These are phyloP conservation scores for Gryllus bimaculatus DNA, from an alignment of 1,140 invertebrate genomes.

Conservation along the genomic window DNA sequence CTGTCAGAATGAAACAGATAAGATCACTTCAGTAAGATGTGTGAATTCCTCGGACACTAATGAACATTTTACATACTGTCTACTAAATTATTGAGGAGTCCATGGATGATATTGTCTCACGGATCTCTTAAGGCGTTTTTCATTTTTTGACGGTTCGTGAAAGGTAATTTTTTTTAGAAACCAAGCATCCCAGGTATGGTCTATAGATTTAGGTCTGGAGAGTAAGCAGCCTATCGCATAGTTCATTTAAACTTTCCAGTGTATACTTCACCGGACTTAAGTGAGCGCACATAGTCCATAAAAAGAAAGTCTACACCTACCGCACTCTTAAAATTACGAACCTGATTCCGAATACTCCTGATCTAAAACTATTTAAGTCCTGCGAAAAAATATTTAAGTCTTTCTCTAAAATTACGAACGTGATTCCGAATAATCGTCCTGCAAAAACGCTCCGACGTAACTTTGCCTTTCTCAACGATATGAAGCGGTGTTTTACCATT, in stretches of 20 bases:
- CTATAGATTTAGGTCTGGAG: neutral
- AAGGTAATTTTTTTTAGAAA: neutral
- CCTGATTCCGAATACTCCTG: too few species aligned
- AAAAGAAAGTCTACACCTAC: neutral
- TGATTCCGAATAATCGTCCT: neutral
- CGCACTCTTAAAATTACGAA: too few species aligned
- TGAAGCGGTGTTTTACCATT: neutral
- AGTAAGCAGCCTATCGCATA: neutral
- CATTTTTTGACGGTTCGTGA: neutral
- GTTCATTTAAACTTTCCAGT: neutral
- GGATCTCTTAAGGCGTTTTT: neutral
- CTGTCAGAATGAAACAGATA: neutral
- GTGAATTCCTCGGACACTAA: neutral
- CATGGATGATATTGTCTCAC: neutral
- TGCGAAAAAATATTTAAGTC: too few species aligned
- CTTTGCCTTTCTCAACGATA: neutral
- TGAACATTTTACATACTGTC: neutral
- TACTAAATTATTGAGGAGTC: neutral
- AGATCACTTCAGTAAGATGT: neutral
- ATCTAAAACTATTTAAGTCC: too few species aligned
- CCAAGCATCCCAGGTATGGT: neutral
- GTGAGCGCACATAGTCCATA: neutral
- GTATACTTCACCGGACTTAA: neutral
- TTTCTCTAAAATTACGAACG: neutral
- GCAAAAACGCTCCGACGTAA: neutral